Base-by-base conservation (phyloP, 1,140 invertebrate species). In the Bombus vancouverensis region DNA sequence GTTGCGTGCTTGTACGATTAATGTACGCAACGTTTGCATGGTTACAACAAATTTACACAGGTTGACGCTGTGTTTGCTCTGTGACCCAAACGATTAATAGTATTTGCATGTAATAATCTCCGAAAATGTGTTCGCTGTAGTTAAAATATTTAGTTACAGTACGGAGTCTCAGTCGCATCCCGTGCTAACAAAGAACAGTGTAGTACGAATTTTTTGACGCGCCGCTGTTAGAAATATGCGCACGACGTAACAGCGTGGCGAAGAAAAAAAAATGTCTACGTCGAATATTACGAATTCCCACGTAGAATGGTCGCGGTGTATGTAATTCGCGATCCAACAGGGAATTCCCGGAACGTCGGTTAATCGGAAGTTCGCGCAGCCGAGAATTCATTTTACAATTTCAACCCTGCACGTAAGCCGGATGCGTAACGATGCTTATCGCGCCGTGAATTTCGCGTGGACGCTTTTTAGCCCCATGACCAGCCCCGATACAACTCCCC, bases 311-410 rank as follows among this genome's bases (percentile, higher is more conserved):
- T 68, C 44, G 22, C 66, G 37, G 44, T 57, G 73, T 70, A 25
- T 15, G n/a, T 53, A 65, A 68, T 76, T 65, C 62, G 70, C 70
- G 70, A 57, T 62, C 6, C n/a, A 25, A 28, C 34, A 44, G 12
- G 59, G 80, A 83, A 86, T 89, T 72, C 47, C 42, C 44, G 87
- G 71, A 71, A 87, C 57, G 71, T 39, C 10, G 85, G 78, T 89
- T 87, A 89, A 89, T 89, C 87, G 77, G 76, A 83, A 80, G 59
- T 68, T 82, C 25, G 85, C 77, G 57, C 32, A 76, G 72, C 25
- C 39, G 59, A 76, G 73, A 89, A 89, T 87, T 83, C 78, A 83
- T 89, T 89, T 87, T 83, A 57, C 68, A 81, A 83, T 87, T 89
- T 74, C 77, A 62, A 6, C n/a, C 66, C 18, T 28, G 44, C 76